Base-by-base conservation (phyloP, 2,888 invertebrate genomes). In the Caenorhabditis becei region DNA sequence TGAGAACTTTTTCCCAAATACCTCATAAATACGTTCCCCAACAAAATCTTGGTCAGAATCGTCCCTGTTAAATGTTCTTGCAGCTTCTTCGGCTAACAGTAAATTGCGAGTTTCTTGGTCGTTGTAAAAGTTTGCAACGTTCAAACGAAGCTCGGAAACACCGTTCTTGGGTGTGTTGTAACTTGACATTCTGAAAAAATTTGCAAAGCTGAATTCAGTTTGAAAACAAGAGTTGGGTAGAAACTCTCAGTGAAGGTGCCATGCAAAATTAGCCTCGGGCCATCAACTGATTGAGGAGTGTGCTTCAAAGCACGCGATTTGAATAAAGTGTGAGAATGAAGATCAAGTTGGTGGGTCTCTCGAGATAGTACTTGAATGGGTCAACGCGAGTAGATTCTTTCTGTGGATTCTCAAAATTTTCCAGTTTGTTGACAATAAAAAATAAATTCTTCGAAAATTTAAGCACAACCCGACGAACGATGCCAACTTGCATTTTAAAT, bases 81-180 rank as follows among this genome's bases (percentile, higher is more conserved):
- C 79, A 1, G 83, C 77, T 58, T 84, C 80, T 61, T 84, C 84
- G 32, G 81, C 75, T 32, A 56, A 41, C 3, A 84, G 26, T 16
- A 84, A 28, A 23, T 80, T 77, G 16, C 80, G 49, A 18, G 75
- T 71, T 41, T 84, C 84, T 58, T 79, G 78, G 66, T 83, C 74
- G 41, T 70, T 61, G 37, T 80, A 79, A 28, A 84, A 83, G 23
- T 66, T 67, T 1, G 77, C 47, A 7, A 84, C 83, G 49, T 83
- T 81, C 51, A 84, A 59, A 35, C 78, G 83, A 23, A 84, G 62
- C 51, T 84, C 84, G 7, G 79, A 65, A 18, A 53, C 23, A 41
- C 56, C 74, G 32, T 74, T 74, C 24, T 75, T 63, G 26, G 41
- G 49, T 14, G 1, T 20, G 2, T 32, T 71, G 35, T 20, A 23